phyloP scores from a whole-genome alignment of 2,888 invertebrate species.

The Drosophila bunnanda region DNA sequence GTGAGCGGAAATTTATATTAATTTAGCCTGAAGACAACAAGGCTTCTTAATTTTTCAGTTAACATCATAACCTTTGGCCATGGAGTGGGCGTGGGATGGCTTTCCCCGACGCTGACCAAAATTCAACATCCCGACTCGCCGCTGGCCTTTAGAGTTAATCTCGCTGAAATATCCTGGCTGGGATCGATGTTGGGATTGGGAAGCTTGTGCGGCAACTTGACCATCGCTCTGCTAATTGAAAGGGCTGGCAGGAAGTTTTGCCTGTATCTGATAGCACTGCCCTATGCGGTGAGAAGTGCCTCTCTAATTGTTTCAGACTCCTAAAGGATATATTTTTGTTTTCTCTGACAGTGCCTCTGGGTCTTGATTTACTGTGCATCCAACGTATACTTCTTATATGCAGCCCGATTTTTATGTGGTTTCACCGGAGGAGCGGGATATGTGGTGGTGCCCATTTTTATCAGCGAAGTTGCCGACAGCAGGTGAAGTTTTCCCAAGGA shows the following conservation, averaged over 20 bases:
- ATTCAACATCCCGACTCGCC: constrained; percentile 70
- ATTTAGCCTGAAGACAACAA: background rate
- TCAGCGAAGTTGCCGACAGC: constrained; percentile 82
- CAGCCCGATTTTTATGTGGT: constrained; percentile 79
- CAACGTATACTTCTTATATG: constrained; percentile 76
- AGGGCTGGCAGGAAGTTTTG: constrained; percentile 77
- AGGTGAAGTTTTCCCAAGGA: constrained; percentile 57
- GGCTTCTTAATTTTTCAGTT: constrained; percentile 51
- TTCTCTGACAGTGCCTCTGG: constrained; percentile 75
- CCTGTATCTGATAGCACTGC: constrained; percentile 73
- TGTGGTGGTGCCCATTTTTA: constrained; percentile 79
- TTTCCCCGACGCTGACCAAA: constrained; percentile 80
- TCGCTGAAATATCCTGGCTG: constrained; percentile 81
- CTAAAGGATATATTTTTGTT: rapidly evolving
- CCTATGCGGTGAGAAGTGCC: constrained; percentile 73
- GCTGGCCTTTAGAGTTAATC: constrained; percentile 61
- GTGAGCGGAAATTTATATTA: constrained; percentile 31
- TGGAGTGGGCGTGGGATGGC: constrained; percentile 83
- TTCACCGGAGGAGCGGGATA: constrained; percentile 82
- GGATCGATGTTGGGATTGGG: constrained; percentile 81
- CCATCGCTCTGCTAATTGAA: constrained; percentile 74
- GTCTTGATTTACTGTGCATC: constrained; percentile 75
- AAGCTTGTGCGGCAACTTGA: constrained; percentile 76
- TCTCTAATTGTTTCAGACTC: too few relatives aligned
- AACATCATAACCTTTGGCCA: constrained; percentile 82